These are phyloP conservation scores for Drosophila quinaria DNA, from an alignment of 2,888 invertebrate genomes.

Conservation along the genomic window DNA sequence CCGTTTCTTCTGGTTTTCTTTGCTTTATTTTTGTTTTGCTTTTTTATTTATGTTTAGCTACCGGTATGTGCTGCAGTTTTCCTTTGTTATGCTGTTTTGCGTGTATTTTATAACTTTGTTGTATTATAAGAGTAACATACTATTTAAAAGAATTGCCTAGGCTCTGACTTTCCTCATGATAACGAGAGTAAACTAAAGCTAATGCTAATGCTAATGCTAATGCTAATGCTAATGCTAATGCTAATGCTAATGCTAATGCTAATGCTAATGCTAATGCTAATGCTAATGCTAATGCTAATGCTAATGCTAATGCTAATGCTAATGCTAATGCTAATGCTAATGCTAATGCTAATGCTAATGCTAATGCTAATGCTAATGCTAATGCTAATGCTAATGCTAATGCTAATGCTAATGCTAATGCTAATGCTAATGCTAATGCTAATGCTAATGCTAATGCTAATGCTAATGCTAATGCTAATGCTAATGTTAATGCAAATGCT, in stretches of 20 bases:
- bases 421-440: slow-evolving; percentile 10
- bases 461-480: slow-evolving; percentile 8
- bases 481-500: slow-evolving; percentile 1
- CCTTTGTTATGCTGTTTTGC: slow-evolving; percentile 33
- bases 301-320: slow-evolving; percentile 1
- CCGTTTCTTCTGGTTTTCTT: slow-evolving; percentile 16
- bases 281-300: slow-evolving; percentile 9
- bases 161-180: background rate
- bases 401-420: slow-evolving; percentile 7
- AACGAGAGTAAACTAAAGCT: background rate
- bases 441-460: slow-evolving; percentile 2
- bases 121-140: background rate
- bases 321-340: slow-evolving; percentile 1
- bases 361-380: slow-evolving; percentile 1
- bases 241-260: slow-evolving; percentile 1
- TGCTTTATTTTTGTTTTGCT: slow-evolving; percentile 17
- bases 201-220: slow-evolving; percentile 5
- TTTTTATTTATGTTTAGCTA: slow-evolving; percentile 36
- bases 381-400: slow-evolving; percentile 4
- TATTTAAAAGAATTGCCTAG: background rate
- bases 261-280: slow-evolving; percentile 4
- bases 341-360: slow-evolving; percentile 1
- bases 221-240: slow-evolving; percentile 3
- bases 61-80: slow-evolving; percentile 28
- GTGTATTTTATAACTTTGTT: background rate